Evolutionary conservation across 2,113 vertebrate genomes (phyloP).

Genomic region (Notechis scutatus): DNA sequence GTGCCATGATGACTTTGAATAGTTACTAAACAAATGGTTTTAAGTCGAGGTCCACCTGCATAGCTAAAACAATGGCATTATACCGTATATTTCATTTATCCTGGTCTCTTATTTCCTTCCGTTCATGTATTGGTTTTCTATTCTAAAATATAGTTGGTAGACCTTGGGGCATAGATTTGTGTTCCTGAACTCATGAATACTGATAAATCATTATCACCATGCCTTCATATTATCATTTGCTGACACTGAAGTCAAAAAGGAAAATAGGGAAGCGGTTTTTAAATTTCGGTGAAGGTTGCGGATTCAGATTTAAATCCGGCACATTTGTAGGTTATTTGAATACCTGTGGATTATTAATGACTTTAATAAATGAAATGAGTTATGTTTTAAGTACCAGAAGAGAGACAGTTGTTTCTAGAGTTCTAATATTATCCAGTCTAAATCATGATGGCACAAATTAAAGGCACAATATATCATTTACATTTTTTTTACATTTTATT

Average conservation of each 20-base stretch:
- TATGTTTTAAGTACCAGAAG: neutral
- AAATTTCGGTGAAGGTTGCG: neutral
- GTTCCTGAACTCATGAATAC: neutral
- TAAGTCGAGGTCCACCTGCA: neutral
- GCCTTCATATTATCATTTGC: neutral
- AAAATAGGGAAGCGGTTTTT: neutral
- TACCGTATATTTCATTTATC: neutral
- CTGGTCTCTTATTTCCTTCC: neutral
- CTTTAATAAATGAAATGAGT: neutral
- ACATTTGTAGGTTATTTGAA: neutral
- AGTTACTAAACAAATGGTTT: neutral
- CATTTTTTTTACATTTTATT: too few relatives aligned
- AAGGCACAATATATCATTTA: neutral
- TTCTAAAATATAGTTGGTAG: neutral
- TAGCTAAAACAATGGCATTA: neutral
- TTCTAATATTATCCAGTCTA: neutral
- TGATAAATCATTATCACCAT: neutral
- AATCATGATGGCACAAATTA: neutral
- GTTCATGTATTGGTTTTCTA: neutral
- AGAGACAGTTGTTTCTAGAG: neutral
- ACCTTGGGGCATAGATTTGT: neutral
- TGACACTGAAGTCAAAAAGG: neutral
- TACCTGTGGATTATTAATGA: neutral
- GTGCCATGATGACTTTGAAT: neutral
- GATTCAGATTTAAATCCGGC: neutral